Percentiles rank a stretch among this genome's conserved stretches.
Conservation (phyloP, 2,888 invertebrate species). For the Lycophotia porphyrea region DNA sequence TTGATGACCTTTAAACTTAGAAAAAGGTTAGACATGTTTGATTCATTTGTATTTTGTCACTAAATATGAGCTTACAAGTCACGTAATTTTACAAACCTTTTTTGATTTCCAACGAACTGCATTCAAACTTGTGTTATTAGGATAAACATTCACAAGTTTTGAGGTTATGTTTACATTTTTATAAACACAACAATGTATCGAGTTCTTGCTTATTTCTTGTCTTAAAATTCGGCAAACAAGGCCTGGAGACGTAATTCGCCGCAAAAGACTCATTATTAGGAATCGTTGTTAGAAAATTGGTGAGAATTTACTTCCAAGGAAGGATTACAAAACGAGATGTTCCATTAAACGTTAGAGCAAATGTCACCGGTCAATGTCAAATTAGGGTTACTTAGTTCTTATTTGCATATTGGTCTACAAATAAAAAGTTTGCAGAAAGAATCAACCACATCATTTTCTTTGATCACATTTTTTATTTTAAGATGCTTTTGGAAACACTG, state of each 20-base stretch:
- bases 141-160: slow-evolving; percentile 53
- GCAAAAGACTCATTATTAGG: slow-evolving; percentile 70
- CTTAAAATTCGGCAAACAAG: slow-evolving; percentile 53
- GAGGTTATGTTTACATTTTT: slow-evolving; percentile 77
- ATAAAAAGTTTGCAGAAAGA: background rate
- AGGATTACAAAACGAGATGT: slow-evolving; percentile 48
- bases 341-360: slow-evolving; percentile 12
- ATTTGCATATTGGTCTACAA: background rate
- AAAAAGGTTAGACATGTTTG: slow-evolving; percentile 15
- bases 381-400: too few species aligned
- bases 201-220: slow-evolving; percentile 57
- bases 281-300: background rate
- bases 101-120: slow-evolving; percentile 80
- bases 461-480: background rate
- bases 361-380: slow-evolving; percentile 10
- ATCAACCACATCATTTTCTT: background rate
- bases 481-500: background rate
- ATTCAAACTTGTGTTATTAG: slow-evolving; percentile 62
- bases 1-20: slow-evolving; percentile 21
- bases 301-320: slow-evolving; percentile 3
- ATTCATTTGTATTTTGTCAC: background rate
- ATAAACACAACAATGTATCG: slow-evolving; percentile 62
- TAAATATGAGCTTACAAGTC: background rate
- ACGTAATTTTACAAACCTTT: slow-evolving; percentile 72
- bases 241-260: slow-evolving; percentile 60